A percentile compares a stretch with the other conserved stretches of the same genome.
These are phyloP conservation scores for Petrolisthes manimaculis DNA, from an alignment of 2,888 invertebrate species.

Conservation along the genomic window DNA sequence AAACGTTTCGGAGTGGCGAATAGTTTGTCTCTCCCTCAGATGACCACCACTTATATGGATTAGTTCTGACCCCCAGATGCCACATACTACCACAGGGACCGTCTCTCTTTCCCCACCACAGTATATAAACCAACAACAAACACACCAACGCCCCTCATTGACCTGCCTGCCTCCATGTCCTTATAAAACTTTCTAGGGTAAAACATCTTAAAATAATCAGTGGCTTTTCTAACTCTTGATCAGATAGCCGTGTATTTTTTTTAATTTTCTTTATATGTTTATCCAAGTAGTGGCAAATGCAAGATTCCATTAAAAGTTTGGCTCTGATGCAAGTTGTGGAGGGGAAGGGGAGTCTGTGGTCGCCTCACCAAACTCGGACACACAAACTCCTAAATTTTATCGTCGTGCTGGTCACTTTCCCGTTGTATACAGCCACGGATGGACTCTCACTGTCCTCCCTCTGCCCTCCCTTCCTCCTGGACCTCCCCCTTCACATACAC, in stretches of 20 bases:
- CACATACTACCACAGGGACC: conserved; percentile 24
- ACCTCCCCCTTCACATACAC: too few species aligned
- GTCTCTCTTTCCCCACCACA: not conserved
- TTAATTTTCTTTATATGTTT: too few species aligned
- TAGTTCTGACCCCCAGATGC: conserved; percentile 49
- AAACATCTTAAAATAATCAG: too few species aligned
- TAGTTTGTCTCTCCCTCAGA: conserved; percentile 55
- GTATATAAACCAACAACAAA: not conserved
- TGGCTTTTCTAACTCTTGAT: too few species aligned
- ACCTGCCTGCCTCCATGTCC: not conserved
- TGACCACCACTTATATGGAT: conserved; percentile 62
- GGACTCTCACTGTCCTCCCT: not conserved
- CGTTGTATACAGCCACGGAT: not conserved
- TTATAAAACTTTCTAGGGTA: too few species aligned
- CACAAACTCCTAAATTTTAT: conserved; percentile 32
- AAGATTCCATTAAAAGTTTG: conserved; percentile 51
- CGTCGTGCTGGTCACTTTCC: conserved; percentile 10
- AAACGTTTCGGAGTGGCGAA: conserved; percentile 38
- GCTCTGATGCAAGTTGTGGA: conserved; percentile 48
- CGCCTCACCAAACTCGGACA: conserved; percentile 16
- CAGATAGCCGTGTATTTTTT: too few species aligned
- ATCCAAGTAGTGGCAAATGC: conserved; percentile 27
- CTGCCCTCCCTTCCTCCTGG: not conserved
- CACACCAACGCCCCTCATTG: not conserved
- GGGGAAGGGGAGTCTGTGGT: conserved; percentile 7